Conservation (phyloP, 1,140 invertebrate species). For the Pseudomyrmex cubaensis region DNA sequence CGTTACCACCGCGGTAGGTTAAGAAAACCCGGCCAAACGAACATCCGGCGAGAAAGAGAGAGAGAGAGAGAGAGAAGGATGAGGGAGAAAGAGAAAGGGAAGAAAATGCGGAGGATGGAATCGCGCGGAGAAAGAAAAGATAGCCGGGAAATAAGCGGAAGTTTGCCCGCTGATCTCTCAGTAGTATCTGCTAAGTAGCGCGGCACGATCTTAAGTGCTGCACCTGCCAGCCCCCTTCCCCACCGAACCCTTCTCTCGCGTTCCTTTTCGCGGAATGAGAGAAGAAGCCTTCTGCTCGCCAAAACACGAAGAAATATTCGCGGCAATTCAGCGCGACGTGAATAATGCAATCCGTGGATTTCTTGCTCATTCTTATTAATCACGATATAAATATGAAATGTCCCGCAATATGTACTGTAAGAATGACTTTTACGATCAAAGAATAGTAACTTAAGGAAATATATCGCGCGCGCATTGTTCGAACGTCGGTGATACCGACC, state of each 20-base stretch:
- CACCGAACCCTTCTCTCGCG: constrained; percentile 27
- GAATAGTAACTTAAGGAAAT: constrained; percentile 24
- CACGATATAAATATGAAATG: neutral
- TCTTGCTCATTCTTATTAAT: constrained; percentile 26
- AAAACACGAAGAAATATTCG: constrained; percentile 31
- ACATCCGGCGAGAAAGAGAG: neutral
- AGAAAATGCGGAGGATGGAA: constrained; percentile 4
- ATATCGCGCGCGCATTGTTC: constrained; percentile 1
- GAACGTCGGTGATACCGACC: neutral
- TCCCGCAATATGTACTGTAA: neutral
- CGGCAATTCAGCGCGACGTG: neutral
- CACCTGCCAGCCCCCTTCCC: constrained; percentile 34
- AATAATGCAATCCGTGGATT: constrained; percentile 31
- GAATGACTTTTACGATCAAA: neutral
- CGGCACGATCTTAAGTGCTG: constrained; percentile 56
- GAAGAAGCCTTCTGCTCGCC: constrained; percentile 11
- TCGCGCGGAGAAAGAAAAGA: constrained; percentile 44
- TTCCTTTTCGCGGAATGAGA: constrained; percentile 48
- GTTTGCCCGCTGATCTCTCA: constrained; percentile 65
- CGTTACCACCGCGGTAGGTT: constrained; percentile 68
- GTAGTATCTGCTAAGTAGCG: constrained; percentile 71
- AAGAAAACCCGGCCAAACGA: constrained; percentile 65
- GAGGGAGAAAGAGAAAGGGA: constrained; percentile 4
- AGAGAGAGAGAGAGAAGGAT: too few relatives aligned
- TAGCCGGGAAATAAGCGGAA: constrained; percentile 65